These are phyloP conservation scores for Lamproptera curius DNA, from an alignment of 2,888 invertebrate species.

Conservation along the genomic window DNA sequence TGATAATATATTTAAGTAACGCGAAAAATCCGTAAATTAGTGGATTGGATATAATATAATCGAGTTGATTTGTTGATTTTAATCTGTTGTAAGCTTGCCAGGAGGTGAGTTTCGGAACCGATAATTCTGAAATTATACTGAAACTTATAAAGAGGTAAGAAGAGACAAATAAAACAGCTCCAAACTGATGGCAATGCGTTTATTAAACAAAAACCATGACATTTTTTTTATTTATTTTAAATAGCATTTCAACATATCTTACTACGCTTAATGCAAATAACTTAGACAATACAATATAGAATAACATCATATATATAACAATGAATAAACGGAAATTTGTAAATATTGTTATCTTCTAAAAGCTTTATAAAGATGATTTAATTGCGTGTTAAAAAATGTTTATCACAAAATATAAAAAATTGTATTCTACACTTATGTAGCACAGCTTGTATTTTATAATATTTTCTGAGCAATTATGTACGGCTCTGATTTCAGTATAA, in stretches of 20 bases:
- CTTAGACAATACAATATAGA: background rate
- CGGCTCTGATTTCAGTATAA: background rate
- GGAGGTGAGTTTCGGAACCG: too few relatives aligned
- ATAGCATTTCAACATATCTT: slow-evolving; percentile 28
- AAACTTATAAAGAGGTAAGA: too few relatives aligned
- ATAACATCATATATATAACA: background rate
- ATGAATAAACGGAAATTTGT: background rate
- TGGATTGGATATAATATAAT: too few relatives aligned
- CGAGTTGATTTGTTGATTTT: too few relatives aligned
- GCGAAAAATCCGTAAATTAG: too few relatives aligned
- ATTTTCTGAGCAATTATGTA: background rate
- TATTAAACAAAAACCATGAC: slow-evolving; percentile 30
- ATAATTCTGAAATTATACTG: too few relatives aligned
- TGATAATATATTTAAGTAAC: too few relatives aligned
- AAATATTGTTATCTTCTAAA: background rate
- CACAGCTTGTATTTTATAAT: background rate
- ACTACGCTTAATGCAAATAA: slow-evolving; percentile 3
- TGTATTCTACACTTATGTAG: background rate
- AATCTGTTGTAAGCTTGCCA: too few relatives aligned
- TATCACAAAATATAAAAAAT: slow-evolving; percentile 18
- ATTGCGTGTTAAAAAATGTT: background rate
- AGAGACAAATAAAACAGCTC: too few relatives aligned
- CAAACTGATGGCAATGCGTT: slow-evolving; percentile 30
- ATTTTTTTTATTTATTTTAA: slow-evolving; percentile 20
- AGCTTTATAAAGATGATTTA: background rate